Evolutionary conservation across 2,888 invertebrate species (phyloP).

Genomic region (Gibbula magus): DNA sequence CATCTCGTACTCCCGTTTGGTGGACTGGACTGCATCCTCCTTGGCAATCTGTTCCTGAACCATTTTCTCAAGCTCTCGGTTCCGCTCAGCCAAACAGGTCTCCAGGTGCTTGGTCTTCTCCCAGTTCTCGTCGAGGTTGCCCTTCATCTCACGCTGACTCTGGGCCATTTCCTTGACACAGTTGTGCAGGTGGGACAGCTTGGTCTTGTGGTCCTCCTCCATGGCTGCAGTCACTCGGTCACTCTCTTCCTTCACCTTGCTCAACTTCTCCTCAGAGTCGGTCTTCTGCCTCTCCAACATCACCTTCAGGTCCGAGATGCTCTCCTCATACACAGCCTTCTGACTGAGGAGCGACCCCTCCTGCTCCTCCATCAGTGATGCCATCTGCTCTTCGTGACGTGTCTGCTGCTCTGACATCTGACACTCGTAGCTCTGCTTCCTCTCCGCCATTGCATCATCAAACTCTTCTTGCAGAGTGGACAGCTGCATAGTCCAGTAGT

Average conservation of each 20-base stretch:
- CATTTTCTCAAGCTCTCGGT: conserved; percentile 14
- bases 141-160: conserved; percentile 26
- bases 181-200: conserved; percentile 26
- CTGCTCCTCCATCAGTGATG: conserved; percentile 35
- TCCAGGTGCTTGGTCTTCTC: conserved; percentile 27
- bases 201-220: conserved; percentile 32
- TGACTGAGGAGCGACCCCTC: conserved; percentile 45
- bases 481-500: conserved; percentile 56
- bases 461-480: conserved; percentile 53
- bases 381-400: conserved; percentile 33
- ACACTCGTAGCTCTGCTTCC: conserved; percentile 34
- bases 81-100: not conserved
- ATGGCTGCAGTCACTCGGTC: conserved; percentile 28
- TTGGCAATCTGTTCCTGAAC: conserved; percentile 7
- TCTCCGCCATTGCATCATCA: conserved; percentile 39
- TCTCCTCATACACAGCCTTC: conserved; percentile 43
- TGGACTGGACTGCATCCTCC: not conserved
- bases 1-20: not conserved
- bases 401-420: conserved; percentile 36
- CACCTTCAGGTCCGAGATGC: conserved; percentile 43
- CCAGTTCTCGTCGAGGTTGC: conserved; percentile 19
- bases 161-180: conserved; percentile 15
- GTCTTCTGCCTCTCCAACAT: conserved; percentile 43
- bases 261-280: conserved; percentile 24
- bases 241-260: conserved; percentile 25